Evolutionary conservation across 2,797 vertebrate genomes (phyloP), one percentile per base, ranked within the genome.

Genomic region (Cygnus olor): DNA sequence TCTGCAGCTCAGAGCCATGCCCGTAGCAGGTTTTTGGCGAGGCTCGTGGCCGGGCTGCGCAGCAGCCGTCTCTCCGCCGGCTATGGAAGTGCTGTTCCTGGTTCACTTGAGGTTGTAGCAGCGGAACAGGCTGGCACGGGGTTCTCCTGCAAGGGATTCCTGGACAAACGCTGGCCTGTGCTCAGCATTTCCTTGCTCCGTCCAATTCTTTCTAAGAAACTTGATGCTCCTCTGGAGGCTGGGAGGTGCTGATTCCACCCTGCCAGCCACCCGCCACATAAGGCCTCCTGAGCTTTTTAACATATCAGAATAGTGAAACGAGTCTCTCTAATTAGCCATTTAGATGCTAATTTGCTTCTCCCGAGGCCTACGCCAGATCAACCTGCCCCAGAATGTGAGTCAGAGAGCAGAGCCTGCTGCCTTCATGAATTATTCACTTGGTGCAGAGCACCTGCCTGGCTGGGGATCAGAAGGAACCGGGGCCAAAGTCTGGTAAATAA

Each of bases 341-440:
- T 95, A 95, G 92, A 94, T 95, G 93, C 80, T 95, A 96, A 97
- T 96, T 95, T 85, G n/a, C 68, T 82, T 93, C 72, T 95, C 10
- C 5, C 4, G 73, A 73, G 64, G 34, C 80, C 73, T 56, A 1
- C 11, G 80, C 88, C 86, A 89, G 90, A 93, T 89, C 88, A 91
- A 38, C 71, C 61, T 93, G 93, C 86, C 89, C 69, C 27, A 54
- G 79, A 87, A 87, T 2, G 4, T 19, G 83, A 93, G 83, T 72
- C 80, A 86, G 89, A 93, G 72, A 94, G 53, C 72, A 15, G 56
- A 74, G 90, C 64, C 64, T 65, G 73, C 89, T 88, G 94, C n/a
- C 85, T 93, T 74, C 81, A 69, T 95, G 93, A 94, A 93, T 96
- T 94, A 94, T 95, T 95, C 95, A 90, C 92, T 80, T 60, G 87